phyloP scores from a whole-genome alignment of 64 coral and sea anemone species.

The Hydrozoanthus tunicans region DNA sequence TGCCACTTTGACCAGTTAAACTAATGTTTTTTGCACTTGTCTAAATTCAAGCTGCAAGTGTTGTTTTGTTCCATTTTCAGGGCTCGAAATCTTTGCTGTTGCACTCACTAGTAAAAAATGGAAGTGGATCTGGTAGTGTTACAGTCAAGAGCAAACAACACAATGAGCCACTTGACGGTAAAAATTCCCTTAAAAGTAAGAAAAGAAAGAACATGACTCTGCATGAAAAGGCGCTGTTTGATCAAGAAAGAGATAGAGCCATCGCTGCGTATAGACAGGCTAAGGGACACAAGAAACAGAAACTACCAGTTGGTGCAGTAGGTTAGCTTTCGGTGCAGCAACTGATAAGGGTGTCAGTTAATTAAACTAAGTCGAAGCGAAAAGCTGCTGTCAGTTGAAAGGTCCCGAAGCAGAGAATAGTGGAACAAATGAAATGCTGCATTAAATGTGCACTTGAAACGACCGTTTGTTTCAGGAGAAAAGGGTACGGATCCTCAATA shows the following conservation, averaged over 20 bases:
- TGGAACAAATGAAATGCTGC: too few relatives aligned
- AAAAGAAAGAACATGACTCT: conserved; percentile 52
- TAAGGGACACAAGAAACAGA: conserved; percentile 20
- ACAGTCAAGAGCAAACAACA: neutral
- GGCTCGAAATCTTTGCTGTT: conserved; percentile 27
- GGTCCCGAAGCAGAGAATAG: too few relatives aligned
- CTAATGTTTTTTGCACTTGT: too few relatives aligned
- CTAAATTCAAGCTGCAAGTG: neutral
- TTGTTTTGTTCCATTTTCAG: neutral
- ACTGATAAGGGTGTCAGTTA: neutral
- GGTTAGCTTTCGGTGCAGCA: neutral
- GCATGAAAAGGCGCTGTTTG: conserved; percentile 33
- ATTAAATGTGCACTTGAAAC: too few relatives aligned
- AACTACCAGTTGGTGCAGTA: neutral
- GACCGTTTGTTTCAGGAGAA: too few relatives aligned
- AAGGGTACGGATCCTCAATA: too few relatives aligned
- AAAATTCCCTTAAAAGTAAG: neutral
- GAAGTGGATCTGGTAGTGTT: neutral
- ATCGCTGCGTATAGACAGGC: conserved; percentile 18
- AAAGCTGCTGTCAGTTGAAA: too few relatives aligned
- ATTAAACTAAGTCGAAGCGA: too few relatives aligned
- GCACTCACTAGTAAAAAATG: conserved; percentile 15
- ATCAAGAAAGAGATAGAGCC: conserved; percentile 46
- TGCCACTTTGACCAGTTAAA: too few relatives aligned
- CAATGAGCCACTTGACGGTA: neutral